These are phyloP conservation scores for Enteromius fasciolatus DNA, from an alignment of 2,797 vertebrate genomes.

Conservation along the genomic window DNA sequence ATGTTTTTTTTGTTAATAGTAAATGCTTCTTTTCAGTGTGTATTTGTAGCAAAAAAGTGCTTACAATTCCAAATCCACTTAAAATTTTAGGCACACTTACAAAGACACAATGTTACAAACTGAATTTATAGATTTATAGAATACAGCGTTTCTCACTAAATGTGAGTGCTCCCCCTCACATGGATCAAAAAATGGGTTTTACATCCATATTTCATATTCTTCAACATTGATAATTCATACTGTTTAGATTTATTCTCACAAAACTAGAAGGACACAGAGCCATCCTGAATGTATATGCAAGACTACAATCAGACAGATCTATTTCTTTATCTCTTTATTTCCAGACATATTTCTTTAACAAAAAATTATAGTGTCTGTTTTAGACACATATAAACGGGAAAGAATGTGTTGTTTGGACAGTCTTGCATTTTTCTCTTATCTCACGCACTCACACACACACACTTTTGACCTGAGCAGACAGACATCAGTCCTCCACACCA, in stretches of 20 bases:
- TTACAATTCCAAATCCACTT: background rate
- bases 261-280: background rate
- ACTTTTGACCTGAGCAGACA: conserved; percentile 3
- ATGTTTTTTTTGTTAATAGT: background rate
- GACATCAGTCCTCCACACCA: background rate
- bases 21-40: background rate
- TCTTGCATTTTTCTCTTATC: conserved; percentile 1
- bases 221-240: conserved; percentile 15
- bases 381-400: background rate
- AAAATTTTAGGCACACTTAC: background rate
- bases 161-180: background rate
- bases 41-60: background rate
- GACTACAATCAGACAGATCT: background rate
- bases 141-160: background rate
- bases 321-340: conserved; percentile 1
- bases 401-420: background rate
- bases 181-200: background rate
- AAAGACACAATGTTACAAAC: background rate
- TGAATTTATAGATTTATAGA: too few relatives aligned
- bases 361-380: background rate
- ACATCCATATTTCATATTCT: conserved; percentile 14
- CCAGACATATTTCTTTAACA: too few relatives aligned
- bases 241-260: background rate
- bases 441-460: conserved; percentile 13
- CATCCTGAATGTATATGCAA: background rate